These are phyloP conservation scores for Coreoperca whiteheadi DNA, from an alignment of 2,113 vertebrate genomes.

Conservation along the genomic window DNA sequence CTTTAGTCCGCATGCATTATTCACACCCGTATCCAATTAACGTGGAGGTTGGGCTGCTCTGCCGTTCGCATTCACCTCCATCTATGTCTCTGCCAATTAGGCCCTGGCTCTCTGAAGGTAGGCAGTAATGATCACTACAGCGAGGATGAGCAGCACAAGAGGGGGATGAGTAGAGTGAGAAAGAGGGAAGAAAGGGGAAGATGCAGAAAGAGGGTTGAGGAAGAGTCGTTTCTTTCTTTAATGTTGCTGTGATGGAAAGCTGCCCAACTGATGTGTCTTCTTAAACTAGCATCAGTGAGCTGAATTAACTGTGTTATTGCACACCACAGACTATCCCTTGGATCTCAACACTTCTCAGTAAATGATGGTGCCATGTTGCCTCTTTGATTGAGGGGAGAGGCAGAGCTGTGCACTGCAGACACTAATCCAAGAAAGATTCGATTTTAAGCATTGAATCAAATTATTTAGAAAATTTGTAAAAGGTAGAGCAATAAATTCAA, in stretches of 20 bases:
- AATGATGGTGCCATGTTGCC: slow-evolving; percentile 57
- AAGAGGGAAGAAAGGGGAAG: slow-evolving; percentile 14
- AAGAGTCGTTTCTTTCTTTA: slow-evolving; percentile 35
- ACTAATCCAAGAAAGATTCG: not conserved
- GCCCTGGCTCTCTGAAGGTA: slow-evolving; percentile 59
- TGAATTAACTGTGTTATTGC: slow-evolving; percentile 50
- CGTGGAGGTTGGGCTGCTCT: slow-evolving; percentile 53
- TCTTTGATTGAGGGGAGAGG: slow-evolving; percentile 58
- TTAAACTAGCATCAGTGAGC: slow-evolving; percentile 53
- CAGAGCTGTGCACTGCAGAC: slow-evolving; percentile 13
- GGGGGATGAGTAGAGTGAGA: not conserved
- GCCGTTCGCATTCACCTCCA: slow-evolving; percentile 59
- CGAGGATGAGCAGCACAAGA: slow-evolving; percentile 25
- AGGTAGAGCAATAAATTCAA: not conserved
- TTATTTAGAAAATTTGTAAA: not conserved
- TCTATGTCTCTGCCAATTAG: slow-evolving; percentile 79
- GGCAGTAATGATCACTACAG: slow-evolving; percentile 65
- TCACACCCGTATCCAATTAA: slow-evolving; percentile 83
- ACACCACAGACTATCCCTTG: slow-evolving; percentile 52
- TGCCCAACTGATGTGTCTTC: slow-evolving; percentile 53
- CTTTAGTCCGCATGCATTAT: slow-evolving; percentile 82
- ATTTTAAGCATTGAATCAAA: slow-evolving; percentile 13
- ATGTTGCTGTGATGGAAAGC: slow-evolving; percentile 49
- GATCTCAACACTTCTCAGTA: slow-evolving; percentile 42
- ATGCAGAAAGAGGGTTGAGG: not conserved